Evolutionary conservation across 2,113 vertebrate genomes (phyloP).

Genomic region (Proterorhinus semilunaris): DNA sequence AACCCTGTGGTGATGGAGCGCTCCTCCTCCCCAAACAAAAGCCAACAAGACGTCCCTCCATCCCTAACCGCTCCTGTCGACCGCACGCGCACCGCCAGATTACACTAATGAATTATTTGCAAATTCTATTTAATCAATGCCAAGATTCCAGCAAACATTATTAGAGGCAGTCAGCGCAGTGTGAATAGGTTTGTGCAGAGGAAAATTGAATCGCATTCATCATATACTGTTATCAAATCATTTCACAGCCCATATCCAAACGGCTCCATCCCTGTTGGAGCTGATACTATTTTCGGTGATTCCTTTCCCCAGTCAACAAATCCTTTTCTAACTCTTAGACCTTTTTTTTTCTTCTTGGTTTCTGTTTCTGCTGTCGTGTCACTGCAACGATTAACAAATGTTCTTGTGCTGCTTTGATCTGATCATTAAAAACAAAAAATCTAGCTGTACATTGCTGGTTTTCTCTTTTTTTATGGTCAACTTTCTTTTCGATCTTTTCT

Average conservation of each 20-base stretch:
- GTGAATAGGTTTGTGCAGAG: conserved; percentile 50
- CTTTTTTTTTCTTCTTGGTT: conserved; percentile 17
- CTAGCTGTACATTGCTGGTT: no score
- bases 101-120: conserved; percentile 64
- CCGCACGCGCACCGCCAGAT: conserved; percentile 32
- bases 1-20: conserved; percentile 14
- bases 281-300: conserved; percentile 30
- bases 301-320: conserved; percentile 17
- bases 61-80: conserved; percentile 15
- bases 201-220: conserved; percentile 59
- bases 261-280: conserved; percentile 31
- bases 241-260: conserved; percentile 38
- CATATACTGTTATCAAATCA: conserved; percentile 50
- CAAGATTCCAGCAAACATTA: conserved; percentile 61
- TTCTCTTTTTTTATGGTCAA: no score
- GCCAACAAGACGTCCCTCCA: conserved; percentile 30
- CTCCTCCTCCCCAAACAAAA: conserved; percentile 16
- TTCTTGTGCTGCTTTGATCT: no score
- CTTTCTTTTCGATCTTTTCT: no score
- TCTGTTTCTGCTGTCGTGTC: not conserved
- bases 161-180: conserved; percentile 40
- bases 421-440: no score
- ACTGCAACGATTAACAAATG: not conserved
- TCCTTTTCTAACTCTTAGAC: conserved; percentile 27
- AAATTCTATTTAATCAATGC: conserved; percentile 60